Evolutionary conservation across 2,888 invertebrate genomes (phyloP).

Genomic region (Acanthosepion pharaonis): DNA sequence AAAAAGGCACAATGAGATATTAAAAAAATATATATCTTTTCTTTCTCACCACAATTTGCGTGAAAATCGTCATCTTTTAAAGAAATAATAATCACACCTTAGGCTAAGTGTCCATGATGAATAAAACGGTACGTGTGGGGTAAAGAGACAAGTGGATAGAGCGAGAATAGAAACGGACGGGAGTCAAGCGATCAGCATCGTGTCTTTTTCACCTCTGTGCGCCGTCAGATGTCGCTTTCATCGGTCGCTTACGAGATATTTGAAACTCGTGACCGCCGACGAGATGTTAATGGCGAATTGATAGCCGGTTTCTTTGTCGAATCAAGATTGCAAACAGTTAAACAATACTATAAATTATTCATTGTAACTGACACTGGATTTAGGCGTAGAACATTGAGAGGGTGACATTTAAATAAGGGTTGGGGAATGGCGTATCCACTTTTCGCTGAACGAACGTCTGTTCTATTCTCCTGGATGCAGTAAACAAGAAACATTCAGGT

Average conservation of each 20-base stretch:
- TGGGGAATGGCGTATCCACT: too few species aligned
- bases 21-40: not conserved
- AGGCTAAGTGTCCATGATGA: not conserved
- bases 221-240: slow-evolving; percentile 33
- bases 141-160: not conserved
- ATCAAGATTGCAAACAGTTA: not conserved
- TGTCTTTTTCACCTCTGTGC: not conserved
- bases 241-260: slow-evolving; percentile 21
- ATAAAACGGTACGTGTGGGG: not conserved
- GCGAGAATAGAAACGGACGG: not conserved
- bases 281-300: slow-evolving; percentile 13
- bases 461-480: too few species aligned
- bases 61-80: not conserved
- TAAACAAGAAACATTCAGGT: too few species aligned
- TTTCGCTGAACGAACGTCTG: too few species aligned
- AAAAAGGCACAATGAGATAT: too few species aligned
- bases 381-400: not conserved
- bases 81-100: not conserved
- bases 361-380: not conserved
- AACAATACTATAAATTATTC: not conserved
- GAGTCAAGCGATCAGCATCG: not conserved
- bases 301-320: not conserved
- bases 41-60: not conserved
- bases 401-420: too few species aligned
- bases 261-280: not conserved